Percentiles rank a stretch among this genome's conserved stretches.
Conservation (phyloP, 2,888 invertebrate species). For the Ochropacha duplaris region DNA sequence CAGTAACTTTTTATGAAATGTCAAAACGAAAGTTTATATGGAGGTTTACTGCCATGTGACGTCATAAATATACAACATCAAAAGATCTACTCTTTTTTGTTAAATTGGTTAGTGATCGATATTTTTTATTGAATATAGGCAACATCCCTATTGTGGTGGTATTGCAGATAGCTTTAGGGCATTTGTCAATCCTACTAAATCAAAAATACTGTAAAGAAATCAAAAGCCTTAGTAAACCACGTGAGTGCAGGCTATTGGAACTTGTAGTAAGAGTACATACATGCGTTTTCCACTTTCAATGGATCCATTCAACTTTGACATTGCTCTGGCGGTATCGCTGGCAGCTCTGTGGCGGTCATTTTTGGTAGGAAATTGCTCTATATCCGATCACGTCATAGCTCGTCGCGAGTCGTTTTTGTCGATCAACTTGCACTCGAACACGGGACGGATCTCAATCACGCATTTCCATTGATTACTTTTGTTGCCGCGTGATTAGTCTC, state of each 20-base stretch:
- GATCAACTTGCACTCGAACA: conserved; percentile 26
- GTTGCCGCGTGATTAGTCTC: not conserved
- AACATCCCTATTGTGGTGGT: too few relatives aligned
- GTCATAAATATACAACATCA: too few relatives aligned
- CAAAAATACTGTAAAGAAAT: not conserved
- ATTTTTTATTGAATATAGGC: too few relatives aligned
- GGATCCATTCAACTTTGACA: conserved; percentile 6
- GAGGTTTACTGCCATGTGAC: too few relatives aligned
- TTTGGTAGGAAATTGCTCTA: conserved; percentile 76
- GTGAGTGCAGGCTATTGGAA: not conserved
- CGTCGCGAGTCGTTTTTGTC: conserved; percentile 48
- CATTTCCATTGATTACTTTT: not conserved
- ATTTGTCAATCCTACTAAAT: not conserved
- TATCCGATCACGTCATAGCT: conserved; percentile 72
- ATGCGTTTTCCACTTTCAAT: conserved; percentile 2
- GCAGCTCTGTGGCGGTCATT: conserved; percentile 64
- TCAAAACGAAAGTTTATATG: too few relatives aligned
- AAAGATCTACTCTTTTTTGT: too few relatives aligned
- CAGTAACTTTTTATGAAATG: too few relatives aligned
- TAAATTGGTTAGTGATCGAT: too few relatives aligned
- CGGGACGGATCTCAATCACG: conserved; percentile 7
- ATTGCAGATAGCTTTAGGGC: too few relatives aligned
- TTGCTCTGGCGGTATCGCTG: conserved; percentile 46
- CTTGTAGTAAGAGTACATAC: not conserved
- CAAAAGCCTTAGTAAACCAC: not conserved